A percentile compares a stretch with the other conserved stretches of the same genome.
Conservation (phyloP, 2,113 vertebrate species). For the Dromas ardeola region DNA sequence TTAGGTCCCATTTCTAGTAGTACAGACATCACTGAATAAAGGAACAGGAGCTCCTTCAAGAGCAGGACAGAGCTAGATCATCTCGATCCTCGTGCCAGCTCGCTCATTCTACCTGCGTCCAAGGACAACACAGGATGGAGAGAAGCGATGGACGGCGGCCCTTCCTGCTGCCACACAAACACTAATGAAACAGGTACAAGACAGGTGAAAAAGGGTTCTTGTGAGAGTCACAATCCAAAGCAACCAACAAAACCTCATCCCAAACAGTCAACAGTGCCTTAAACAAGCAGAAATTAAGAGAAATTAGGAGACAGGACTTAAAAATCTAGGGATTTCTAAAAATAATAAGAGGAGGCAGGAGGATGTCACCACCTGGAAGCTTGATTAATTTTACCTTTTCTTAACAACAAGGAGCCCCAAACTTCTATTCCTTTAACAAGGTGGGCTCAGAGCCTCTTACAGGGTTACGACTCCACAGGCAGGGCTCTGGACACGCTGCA, state of each 20-base stretch:
- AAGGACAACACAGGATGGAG: not conserved
- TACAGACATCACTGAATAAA: not conserved
- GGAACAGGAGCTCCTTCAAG: not conserved
- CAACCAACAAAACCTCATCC: not conserved
- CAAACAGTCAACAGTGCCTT: not conserved
- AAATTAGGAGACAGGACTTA: not conserved
- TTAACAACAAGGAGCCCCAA: not conserved
- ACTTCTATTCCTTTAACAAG: not conserved
- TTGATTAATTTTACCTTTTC: not conserved
- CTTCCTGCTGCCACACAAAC: not conserved
- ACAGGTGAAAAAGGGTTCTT: not conserved
- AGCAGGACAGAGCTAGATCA: not conserved
- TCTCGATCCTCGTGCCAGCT: not conserved
- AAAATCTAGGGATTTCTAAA: not conserved
- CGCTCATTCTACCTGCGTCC: accelerated
- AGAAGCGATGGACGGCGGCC: not conserved
- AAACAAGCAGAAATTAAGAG: not conserved
- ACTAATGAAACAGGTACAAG: accelerated
- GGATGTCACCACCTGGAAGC: not conserved
- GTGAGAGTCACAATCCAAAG: not conserved
- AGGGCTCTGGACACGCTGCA: not conserved
- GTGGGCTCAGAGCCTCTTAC: not conserved
- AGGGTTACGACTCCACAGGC: accelerated
- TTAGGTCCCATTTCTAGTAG: not conserved
- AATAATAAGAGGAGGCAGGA: not conserved